Evolutionary conservation across 2,888 invertebrate genomes (phyloP).

Genomic region (Leptura quadrifasciata): DNA sequence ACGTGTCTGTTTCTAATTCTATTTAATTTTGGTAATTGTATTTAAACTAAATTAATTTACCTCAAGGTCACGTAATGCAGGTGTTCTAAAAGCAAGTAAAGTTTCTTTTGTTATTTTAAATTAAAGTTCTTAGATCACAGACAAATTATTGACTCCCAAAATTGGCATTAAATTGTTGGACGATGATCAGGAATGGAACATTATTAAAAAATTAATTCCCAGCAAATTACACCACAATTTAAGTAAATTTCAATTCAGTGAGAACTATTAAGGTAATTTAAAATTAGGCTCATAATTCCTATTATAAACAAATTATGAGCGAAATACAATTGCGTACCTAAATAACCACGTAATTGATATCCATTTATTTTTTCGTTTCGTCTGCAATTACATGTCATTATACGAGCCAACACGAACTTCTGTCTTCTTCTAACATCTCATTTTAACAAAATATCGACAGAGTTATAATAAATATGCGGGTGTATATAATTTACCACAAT

Average conservation of each 20-base stretch:
- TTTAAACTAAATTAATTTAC: slow-evolving; percentile 20
- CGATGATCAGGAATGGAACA: slow-evolving; percentile 25
- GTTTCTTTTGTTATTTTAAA: slow-evolving; percentile 2
- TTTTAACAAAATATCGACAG: slow-evolving; percentile 28
- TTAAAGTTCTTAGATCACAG: neutral
- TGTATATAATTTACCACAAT: slow-evolving; percentile 40
- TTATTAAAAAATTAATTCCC: slow-evolving; percentile 44
- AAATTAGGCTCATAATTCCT: slow-evolving; percentile 59
- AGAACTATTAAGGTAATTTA: slow-evolving; percentile 56
- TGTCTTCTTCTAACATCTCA: slow-evolving; percentile 46
- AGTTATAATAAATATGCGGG: slow-evolving; percentile 46
- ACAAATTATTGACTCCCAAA: slow-evolving; percentile 17
- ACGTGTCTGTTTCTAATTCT: slow-evolving; percentile 15
- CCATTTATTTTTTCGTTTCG: slow-evolving; percentile 65
- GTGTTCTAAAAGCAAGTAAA: neutral
- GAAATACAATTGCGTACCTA: slow-evolving; percentile 66
- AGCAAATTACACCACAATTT: slow-evolving; percentile 52
- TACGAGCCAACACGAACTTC: slow-evolving; percentile 42
- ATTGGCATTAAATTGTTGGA: neutral
- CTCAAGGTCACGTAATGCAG: slow-evolving; percentile 7
- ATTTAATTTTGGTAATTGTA: slow-evolving; percentile 1
- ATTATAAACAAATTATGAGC: slow-evolving; percentile 63
- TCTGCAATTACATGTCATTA: slow-evolving; percentile 59
- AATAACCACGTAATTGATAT: slow-evolving; percentile 68
- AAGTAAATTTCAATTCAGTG: slow-evolving; percentile 53